phyloP scores from a whole-genome alignment of 2,888 invertebrate species.

The Noctua janthe region DNA sequence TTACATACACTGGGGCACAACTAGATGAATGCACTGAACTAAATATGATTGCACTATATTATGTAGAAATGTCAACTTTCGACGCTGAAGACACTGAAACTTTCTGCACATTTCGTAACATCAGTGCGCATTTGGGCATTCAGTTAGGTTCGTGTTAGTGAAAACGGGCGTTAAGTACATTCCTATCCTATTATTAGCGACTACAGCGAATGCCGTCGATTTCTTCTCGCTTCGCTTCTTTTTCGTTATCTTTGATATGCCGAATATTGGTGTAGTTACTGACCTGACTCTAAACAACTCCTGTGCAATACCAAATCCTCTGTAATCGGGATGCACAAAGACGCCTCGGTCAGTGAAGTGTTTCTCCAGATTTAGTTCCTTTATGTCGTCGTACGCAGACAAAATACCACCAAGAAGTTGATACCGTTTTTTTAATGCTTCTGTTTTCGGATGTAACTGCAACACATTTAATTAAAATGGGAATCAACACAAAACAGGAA shows the following conservation, averaged over 20 bases:
- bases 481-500: background rate
- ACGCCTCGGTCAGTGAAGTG: slow-evolving; percentile 66
- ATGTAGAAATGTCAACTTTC: background rate
- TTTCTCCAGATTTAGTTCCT: slow-evolving; percentile 55
- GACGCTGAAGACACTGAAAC: background rate
- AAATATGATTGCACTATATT: background rate
- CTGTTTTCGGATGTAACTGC: slow-evolving; percentile 13
- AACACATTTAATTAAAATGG: background rate
- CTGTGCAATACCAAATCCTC: slow-evolving; percentile 68
- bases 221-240: background rate
- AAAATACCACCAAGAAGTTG: slow-evolving; percentile 10
- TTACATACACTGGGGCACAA: background rate
- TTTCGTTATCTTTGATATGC: background rate
- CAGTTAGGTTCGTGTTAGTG: background rate
- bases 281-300: slow-evolving; percentile 69
- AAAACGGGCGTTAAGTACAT: background rate
- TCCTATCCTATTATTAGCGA: background rate
- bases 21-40: background rate
- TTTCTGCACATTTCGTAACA: background rate
- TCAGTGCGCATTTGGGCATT: background rate
- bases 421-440: slow-evolving; percentile 9
- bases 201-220: background rate
- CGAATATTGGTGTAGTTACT: background rate
- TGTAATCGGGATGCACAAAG: slow-evolving; percentile 65
- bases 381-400: slow-evolving; percentile 51